Evolutionary conservation across 1,140 invertebrate species (phyloP), one percentile per base, ranked within the genome.

Genomic region (Cyphomyrmex costatus): DNA sequence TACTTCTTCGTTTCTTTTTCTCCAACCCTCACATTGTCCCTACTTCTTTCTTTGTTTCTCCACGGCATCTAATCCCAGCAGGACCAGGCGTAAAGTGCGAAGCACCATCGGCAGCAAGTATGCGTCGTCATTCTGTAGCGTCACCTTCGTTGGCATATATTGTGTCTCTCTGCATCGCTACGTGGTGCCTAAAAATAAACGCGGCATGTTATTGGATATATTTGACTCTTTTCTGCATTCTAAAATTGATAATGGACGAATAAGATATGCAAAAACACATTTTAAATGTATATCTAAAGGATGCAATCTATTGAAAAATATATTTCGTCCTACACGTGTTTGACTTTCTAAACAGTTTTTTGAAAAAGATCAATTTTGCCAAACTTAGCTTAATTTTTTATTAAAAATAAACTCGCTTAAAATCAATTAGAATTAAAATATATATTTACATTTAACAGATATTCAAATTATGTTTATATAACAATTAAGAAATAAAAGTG

Each of bases 1-100:
- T 93, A 92, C 92, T 87, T 89, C 73, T 56, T 85, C 71, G 78
- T 84, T 51, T 61, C 53, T 89, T 58, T 77, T 73, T 30, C 46
- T 24, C 46, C 70, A 7, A 42, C n/a, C n/a, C 49, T 85, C 63
- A 63, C 65, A 68, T 85, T 76, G 68, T 79, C 77, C 79, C 56
- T 87, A 80, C 60, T 86, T 73, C 86, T 80, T 66, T 92, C 89
- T 93, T 91, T 89, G 88, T 93, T 92, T 93, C 92, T 21, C 33
- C 90, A 91, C 86, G 88, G 88, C 91, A 92, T 93, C 91, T 93
- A 94, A 93, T 93, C 91, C 90, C 90, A 89, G 89, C 89, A 92
- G 93, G 91, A 92, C 90, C 91, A 68, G 42, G 42, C 70, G 70
- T 76, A 80, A 85, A 87, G 63, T 85, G 71, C 63, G 76, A 73